Conservation (phyloP, 2,113 vertebrate species). For the Asarcornis scutulata region DNA sequence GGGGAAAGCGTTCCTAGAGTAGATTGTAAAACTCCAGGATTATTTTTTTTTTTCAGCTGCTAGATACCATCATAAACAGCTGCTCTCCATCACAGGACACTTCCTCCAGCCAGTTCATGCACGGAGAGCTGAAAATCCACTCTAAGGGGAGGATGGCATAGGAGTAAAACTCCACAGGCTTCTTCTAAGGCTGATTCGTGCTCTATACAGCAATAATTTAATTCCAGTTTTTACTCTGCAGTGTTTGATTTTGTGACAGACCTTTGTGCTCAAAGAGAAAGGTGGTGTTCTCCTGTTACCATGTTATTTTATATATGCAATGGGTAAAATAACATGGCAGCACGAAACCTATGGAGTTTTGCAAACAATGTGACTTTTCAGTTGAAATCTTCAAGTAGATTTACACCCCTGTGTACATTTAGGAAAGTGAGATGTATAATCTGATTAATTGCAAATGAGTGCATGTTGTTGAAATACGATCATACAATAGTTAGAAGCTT, state of each 20-base stretch:
- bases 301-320: rapidly evolving
- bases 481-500: background rate
- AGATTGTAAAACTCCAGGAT: background rate
- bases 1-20: background rate
- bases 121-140: background rate
- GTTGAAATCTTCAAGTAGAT: background rate
- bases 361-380: background rate
- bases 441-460: background rate
- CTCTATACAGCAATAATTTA: background rate
- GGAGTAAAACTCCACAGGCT: background rate
- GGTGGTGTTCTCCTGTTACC: background rate
- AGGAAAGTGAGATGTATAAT: background rate
- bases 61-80: background rate
- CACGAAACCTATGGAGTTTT: rapidly evolving
- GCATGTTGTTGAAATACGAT: background rate
- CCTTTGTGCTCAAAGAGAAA: background rate
- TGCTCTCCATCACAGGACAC: background rate
- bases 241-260: background rate
- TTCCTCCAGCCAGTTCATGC: background rate
- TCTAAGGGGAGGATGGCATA: background rate
- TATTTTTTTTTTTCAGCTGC: background rate
- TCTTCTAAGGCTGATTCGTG: background rate
- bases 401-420: background rate
- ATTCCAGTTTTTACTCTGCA: background rate
- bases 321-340: background rate